Evolutionary conservation across 1,140 invertebrate species (phyloP).

Genomic region (Vanessa tameamea): DNA sequence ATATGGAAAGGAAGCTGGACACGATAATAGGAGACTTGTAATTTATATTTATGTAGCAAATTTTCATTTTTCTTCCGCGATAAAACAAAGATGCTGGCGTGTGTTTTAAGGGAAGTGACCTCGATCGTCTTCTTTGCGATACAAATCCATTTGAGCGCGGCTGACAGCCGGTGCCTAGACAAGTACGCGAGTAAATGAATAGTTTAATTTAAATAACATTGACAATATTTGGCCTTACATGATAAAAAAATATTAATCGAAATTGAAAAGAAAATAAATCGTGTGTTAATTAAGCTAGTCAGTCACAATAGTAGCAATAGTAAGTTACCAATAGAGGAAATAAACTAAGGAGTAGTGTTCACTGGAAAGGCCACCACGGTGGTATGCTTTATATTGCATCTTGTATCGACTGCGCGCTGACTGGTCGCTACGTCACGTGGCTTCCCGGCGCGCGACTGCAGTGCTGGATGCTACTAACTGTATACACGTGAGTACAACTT

Average conservation of each 20-base stretch:
- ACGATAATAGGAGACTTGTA: slow-evolving; percentile 46
- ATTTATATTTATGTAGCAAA: slow-evolving; percentile 43
- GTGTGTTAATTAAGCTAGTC: slow-evolving; percentile 62
- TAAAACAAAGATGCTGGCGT: slow-evolving; percentile 77
- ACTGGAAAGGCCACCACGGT: slow-evolving; percentile 65
- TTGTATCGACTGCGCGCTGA: slow-evolving; percentile 81
- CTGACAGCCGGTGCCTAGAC: slow-evolving; percentile 77
- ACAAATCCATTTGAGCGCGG: slow-evolving; percentile 64
- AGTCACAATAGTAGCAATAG: slow-evolving; percentile 60
- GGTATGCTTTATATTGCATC: slow-evolving; percentile 79
- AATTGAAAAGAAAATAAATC: slow-evolving; percentile 40
- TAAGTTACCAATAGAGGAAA: slow-evolving; percentile 69
- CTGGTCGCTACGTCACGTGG: slow-evolving; percentile 81
- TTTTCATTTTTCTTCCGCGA: slow-evolving; percentile 50
- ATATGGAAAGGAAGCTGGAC: slow-evolving; percentile 57
- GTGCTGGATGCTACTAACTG: slow-evolving; percentile 82
- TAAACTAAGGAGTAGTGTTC: slow-evolving; percentile 44
- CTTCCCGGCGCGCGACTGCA: slow-evolving; percentile 80
- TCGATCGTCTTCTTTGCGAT: slow-evolving; percentile 57
- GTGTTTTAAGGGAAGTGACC: slow-evolving; percentile 68
- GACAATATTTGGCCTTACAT: slow-evolving; percentile 50
- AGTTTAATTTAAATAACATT: slow-evolving; percentile 34
- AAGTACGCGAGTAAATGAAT: slow-evolving; percentile 71
- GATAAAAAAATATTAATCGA: slow-evolving; percentile 40
- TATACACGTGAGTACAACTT: slow-evolving; percentile 80